These are phyloP conservation scores for Volucella inflata DNA, from an alignment of 2,888 invertebrate genomes.

Conservation along the genomic window DNA sequence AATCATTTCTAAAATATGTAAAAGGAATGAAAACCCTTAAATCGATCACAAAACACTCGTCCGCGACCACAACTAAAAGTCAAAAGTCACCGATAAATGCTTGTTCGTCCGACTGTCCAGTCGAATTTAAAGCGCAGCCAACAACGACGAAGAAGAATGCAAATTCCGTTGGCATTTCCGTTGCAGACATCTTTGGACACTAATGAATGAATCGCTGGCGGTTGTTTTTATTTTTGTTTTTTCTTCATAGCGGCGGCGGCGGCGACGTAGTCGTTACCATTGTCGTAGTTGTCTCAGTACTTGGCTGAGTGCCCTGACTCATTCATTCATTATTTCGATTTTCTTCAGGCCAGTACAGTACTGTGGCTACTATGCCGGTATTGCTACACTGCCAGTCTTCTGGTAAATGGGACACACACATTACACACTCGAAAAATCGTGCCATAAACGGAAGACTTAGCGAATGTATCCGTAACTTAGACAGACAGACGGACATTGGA, in stretches of 20 bases:
- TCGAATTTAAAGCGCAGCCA: conserved; percentile 15
- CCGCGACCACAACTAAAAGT: conserved; percentile 20
- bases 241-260: conserved; percentile 11
- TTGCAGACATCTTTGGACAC: conserved; percentile 72
- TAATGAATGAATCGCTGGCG: conserved; percentile 71
- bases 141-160: conserved; percentile 34
- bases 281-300: conserved; percentile 8
- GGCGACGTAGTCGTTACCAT: conserved; percentile 9
- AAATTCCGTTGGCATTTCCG: conserved; percentile 72
- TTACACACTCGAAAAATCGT: conserved; percentile 64
- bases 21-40: neutral
- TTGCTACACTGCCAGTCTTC: neutral
- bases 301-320: conserved; percentile 73
- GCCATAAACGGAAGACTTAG: conserved; percentile 45
- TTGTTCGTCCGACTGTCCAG: conserved; percentile 23
- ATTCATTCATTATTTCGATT: conserved; percentile 71
- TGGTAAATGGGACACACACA: conserved; percentile 66
- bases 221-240: conserved; percentile 9
- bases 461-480: conserved; percentile 49
- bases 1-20: too few relatives aligned
- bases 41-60: neutral
- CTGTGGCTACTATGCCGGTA: conserved; percentile 2
- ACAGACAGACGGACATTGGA: conserved; percentile 64
- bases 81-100: conserved; percentile 36
- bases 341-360: conserved; percentile 2